Evolutionary conservation across 2,888 invertebrate species (phyloP), one percentile per base, ranked within the genome.

Genomic region (Dendrolimus houi): DNA sequence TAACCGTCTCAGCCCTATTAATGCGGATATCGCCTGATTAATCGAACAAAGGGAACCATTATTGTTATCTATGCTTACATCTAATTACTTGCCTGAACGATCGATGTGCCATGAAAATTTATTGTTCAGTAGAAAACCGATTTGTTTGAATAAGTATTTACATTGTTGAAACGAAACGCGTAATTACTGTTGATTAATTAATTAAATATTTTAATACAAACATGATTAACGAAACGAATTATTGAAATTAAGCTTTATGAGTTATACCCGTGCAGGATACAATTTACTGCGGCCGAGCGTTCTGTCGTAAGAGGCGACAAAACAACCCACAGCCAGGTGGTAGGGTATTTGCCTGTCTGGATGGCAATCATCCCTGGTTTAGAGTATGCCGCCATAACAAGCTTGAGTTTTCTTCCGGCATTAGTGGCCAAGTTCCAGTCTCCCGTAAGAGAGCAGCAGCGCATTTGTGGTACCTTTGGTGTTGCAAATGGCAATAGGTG

Each of bases 21-120:
- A 54, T 55, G 47, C 42, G 42, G 12, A n/a, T 47, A 47, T 47
- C 17, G 52, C 42, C 55, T 42, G 42, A 55, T 55, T 47, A 55
- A 47, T 17, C 9, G 47, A 17, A 55, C 55, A 55, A 55, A 47
- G 47, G 47, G 14, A 17, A 3, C 55, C 47, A 14, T 47, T 55
- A 17, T 47, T 55, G 13, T 13, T 55, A 55, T 55, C 55, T 47
- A 8, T 55, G 14, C 54, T 47, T 47, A 47, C 47, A 47, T 47
- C 47, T 47, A 47, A 47, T 47, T 47, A 47, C 47, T 47, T 47
- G 47, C 47, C 47, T 12, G 9, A 9, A 12, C 47, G 47, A 47
- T 47, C 47, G 47, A 47, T 47, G 47, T 47, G 47, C 47, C 47
- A 47, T 47, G 47, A 47, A 47, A 47, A 47, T 47, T 47, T 47